Base-by-base conservation (phyloP, 1,140 invertebrate genomes). In the Cotesia vestalis region DNA sequence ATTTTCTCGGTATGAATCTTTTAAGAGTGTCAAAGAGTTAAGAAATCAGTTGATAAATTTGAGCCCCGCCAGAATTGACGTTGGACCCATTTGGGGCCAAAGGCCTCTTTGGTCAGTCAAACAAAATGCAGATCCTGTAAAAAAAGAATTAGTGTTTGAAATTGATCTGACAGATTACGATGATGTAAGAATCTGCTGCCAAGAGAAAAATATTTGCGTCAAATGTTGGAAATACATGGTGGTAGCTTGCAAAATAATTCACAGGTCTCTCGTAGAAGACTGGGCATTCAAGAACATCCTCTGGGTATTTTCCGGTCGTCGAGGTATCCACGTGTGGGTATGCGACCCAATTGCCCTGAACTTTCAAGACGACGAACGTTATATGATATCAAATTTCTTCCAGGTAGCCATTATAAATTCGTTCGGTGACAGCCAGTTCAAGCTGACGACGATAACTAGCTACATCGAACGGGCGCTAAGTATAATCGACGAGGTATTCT, bases 101-200 rank as follows among this genome's bases (percentile, higher is more conserved):
- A 46, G 40, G 4, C 35, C 60, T 62, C 34, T 34, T 0, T 36
- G 14, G 14, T 62, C 60, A 4, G 4, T 3, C 27, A 17, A 12
- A 3, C 20, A 27, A 34, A 35, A 4, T 2, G 1, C 5, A 62
- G 9, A 62, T 20, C 60, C 6, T n/a, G 1, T 62, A n/a, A 12
- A 20, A 46, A 94, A 95, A 84, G 97, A 99, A 88, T 85, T 98
- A 6, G 95, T 98, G 3, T 97, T 98, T 89, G 97, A 99, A 92
- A 98, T 99, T 80, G 97, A 99, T 90, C 93, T 99, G 89, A 98
- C 96, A 60, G 97, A 99, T 88, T 99, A 99, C 89, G 96, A 99
- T 91, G 95, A 97, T 81, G 91, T 99, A 2, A 86, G 97, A 82
- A 94, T 89, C 66, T 98, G 96, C 84, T 95, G 94, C 80, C 90